Percentiles rank a stretch among this genome's conserved stretches.
Evolutionary conservation across 2,113 vertebrate species (phyloP).

Genomic region (Clarias batrachus): DNA sequence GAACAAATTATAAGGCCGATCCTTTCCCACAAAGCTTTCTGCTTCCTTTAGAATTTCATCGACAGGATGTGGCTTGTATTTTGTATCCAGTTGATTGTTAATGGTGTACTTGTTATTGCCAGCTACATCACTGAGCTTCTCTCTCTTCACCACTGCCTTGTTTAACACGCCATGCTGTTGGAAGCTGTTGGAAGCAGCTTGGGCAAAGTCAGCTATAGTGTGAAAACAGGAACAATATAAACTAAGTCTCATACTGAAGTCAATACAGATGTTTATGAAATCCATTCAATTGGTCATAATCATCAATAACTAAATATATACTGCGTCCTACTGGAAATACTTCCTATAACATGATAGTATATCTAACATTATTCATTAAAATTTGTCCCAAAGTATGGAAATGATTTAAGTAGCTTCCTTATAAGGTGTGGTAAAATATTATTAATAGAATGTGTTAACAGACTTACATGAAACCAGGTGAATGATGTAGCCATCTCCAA

Average conservation of each 20-base stretch:
- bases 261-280: background rate
- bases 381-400: no score
- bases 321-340: background rate
- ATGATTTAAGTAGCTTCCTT: background rate
- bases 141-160: conserved; percentile 75
- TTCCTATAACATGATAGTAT: no score
- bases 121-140: conserved; percentile 68
- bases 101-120: conserved; percentile 60
- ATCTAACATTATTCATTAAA: no score
- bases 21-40: conserved; percentile 48
- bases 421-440: background rate
- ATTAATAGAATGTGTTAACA: background rate
- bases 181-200: conserved; percentile 61
- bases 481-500: conserved; percentile 79
- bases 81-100: conserved; percentile 72
- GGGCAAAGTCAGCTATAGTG: conserved; percentile 63
- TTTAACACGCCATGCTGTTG: conserved; percentile 75
- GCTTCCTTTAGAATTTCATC: conserved; percentile 64
- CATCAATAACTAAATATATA: background rate
- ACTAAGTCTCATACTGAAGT: background rate
- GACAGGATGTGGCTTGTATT: conserved; percentile 54
- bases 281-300: background rate
- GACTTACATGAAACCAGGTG: conserved; percentile 79
- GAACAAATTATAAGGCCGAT: conserved; percentile 62
- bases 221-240: background rate